Percentiles rank a stretch among this genome's conserved stretches.
phyloP scores from a whole-genome alignment of 2,797 vertebrate genomes.

The Hipposideros larvatus region DNA sequence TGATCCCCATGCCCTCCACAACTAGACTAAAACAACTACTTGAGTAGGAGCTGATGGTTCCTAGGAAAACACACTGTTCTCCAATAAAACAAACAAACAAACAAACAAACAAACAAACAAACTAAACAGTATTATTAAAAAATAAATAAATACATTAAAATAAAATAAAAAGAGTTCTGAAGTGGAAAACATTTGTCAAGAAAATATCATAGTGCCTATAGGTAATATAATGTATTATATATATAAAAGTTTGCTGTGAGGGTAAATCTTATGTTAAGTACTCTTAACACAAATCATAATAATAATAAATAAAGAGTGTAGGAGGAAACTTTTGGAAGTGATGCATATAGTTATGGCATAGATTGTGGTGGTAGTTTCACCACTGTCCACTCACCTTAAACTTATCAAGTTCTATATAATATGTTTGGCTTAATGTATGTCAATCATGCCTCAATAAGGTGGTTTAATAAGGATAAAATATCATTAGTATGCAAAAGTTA shows the following conservation, averaged over 20 bases:
- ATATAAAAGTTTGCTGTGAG: not conserved
- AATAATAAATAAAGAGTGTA: not conserved
- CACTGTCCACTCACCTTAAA: not conserved
- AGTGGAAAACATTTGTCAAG: conserved; percentile 5
- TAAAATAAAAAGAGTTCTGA: not conserved
- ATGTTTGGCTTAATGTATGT: not conserved
- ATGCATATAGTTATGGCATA: not conserved
- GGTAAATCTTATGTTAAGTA: not conserved
- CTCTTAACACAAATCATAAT: not conserved
- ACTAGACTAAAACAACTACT: no score
- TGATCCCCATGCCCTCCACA: no score
- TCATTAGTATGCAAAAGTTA: conserved; percentile 11
- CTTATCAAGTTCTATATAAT: not conserved
- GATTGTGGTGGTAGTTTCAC: not conserved
- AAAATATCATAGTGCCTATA: not conserved
- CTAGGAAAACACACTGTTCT: no score
- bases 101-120: no score
- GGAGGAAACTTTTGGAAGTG: not conserved
- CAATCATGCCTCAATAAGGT: not conserved
- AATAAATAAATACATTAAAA: no score
- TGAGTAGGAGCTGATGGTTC: no score
- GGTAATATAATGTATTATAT: not conserved
- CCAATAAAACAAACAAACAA: no score
- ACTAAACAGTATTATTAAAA: no score
- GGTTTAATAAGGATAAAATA: not conserved